A percentile compares a stretch with the other conserved stretches of the same genome.
phyloP scores from a whole-genome alignment of 2,888 invertebrate species.

The Uropetala carovei region DNA sequence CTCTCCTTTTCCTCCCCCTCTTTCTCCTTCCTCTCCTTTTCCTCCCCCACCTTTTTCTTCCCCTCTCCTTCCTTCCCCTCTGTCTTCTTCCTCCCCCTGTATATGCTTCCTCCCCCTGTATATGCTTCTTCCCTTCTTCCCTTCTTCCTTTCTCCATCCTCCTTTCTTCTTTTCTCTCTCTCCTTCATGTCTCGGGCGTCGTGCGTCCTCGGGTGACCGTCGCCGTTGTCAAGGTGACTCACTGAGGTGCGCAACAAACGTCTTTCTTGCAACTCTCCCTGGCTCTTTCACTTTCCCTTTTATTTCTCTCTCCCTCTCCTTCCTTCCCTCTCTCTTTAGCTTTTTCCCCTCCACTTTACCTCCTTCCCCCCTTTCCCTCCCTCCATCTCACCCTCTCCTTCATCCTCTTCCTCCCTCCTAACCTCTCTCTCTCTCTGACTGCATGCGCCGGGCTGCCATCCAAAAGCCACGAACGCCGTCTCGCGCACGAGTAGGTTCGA shows the following conservation, averaged over 20 bases:
- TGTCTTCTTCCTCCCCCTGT: too few relatives aligned
- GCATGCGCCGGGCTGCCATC: not conserved
- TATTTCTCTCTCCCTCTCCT: not conserved
- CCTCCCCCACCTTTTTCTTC: too few relatives aligned
- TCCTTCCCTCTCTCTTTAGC: not conserved
- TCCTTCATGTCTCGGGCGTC: not conserved
- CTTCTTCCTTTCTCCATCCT: not conserved
- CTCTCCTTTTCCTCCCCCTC: not conserved
- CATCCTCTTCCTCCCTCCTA: not conserved
- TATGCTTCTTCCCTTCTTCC: not conserved
- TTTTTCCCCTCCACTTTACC: not conserved
- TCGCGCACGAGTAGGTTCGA: not conserved
- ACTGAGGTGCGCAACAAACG: not conserved
- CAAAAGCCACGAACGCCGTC: not conserved
- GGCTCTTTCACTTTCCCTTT: not conserved
- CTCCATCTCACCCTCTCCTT: not conserved
- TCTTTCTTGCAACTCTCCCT: not conserved
- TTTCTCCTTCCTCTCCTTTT: not conserved
- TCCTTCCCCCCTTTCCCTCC: not conserved
- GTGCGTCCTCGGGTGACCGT: conserved; percentile 19
- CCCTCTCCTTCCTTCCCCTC: too few relatives aligned
- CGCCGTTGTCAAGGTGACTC: conserved; percentile 27
- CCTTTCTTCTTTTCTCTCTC: not conserved
- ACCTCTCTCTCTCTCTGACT: not conserved
- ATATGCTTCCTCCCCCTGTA: not conserved